Percentiles rank a stretch among this genome's conserved stretches.
These are phyloP conservation scores for Etheostoma nigrum DNA, from an alignment of 2,797 vertebrate genomes.

Conservation along the genomic window DNA sequence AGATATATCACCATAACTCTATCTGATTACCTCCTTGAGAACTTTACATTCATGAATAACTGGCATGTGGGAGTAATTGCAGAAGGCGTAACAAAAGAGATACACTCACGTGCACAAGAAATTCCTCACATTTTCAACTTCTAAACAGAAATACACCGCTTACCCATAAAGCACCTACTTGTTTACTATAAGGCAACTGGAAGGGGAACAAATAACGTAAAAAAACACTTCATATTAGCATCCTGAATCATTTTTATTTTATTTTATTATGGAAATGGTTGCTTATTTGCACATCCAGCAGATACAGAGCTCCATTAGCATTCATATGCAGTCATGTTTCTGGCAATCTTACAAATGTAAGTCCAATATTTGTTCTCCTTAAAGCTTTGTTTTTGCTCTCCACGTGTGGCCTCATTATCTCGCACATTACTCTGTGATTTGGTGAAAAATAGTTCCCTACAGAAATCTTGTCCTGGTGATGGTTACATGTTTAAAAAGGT, in stretches of 20 bases:
- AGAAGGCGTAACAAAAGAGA: constrained; percentile 35
- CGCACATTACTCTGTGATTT: neutral
- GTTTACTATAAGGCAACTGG: constrained; percentile 1
- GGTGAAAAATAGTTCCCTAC: neutral
- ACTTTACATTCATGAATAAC: neutral
- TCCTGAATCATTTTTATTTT: neutral
- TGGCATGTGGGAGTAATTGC: constrained; percentile 32
- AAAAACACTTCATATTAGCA: neutral
- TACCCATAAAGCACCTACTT: constrained; percentile 29
- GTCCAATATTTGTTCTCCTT: neutral
- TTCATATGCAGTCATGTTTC: neutral
- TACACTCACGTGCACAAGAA: constrained; percentile 31
- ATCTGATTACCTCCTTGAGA: neutral
- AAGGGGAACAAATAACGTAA: neutral
- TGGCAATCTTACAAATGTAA: neutral
- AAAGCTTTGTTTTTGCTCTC: neutral
- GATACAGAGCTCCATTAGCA: neutral
- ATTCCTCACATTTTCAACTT: constrained; percentile 59
- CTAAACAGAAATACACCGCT: constrained; percentile 21
- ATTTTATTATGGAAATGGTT: neutral
- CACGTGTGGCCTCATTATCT: neutral
- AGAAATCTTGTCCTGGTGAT: neutral
- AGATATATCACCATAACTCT: neutral
- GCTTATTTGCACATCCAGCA: neutral
- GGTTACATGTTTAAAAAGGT: neutral